A percentile compares a stretch with the other conserved stretches of the same genome.
Conservation (phyloP, 2,113 vertebrate genomes). For the Ptilorrhoa leucosticta region DNA sequence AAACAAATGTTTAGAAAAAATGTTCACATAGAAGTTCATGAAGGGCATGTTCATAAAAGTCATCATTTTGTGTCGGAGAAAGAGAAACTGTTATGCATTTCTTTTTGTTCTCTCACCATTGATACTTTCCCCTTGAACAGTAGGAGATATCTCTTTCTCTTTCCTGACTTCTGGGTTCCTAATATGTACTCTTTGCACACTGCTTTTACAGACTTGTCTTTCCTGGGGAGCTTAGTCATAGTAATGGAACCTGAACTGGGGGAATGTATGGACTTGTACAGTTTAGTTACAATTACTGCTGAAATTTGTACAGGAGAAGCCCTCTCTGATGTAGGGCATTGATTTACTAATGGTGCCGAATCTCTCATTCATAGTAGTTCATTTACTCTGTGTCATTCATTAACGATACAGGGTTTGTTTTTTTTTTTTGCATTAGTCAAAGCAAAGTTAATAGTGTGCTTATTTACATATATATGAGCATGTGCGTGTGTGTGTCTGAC, state of each 20-base stretch:
- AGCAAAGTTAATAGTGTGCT: neutral
- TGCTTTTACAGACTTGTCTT: neutral
- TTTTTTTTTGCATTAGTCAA: neutral
- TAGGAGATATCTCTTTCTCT: neutral
- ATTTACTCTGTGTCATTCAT: neutral
- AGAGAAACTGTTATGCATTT: neutral
- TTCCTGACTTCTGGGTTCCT: neutral
- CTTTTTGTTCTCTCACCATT: neutral
- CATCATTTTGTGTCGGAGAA: neutral
- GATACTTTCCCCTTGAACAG: neutral
- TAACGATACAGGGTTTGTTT: neutral
- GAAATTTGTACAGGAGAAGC: neutral
- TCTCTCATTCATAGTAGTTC: neutral
- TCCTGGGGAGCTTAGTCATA: neutral
- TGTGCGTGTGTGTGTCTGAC: too few species aligned
- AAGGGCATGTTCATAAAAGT: neutral
- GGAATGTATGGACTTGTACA: neutral
- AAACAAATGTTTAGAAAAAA: neutral
- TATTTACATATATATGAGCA: rapidly evolving
- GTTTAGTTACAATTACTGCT: neutral
- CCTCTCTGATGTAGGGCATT: neutral
- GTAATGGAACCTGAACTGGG: neutral
- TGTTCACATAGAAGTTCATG: neutral
- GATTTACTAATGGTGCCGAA: neutral
- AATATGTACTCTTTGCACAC: too few species aligned